phyloP scores from a whole-genome alignment of 2,888 invertebrate species.

The Mythimna vitellina region DNA sequence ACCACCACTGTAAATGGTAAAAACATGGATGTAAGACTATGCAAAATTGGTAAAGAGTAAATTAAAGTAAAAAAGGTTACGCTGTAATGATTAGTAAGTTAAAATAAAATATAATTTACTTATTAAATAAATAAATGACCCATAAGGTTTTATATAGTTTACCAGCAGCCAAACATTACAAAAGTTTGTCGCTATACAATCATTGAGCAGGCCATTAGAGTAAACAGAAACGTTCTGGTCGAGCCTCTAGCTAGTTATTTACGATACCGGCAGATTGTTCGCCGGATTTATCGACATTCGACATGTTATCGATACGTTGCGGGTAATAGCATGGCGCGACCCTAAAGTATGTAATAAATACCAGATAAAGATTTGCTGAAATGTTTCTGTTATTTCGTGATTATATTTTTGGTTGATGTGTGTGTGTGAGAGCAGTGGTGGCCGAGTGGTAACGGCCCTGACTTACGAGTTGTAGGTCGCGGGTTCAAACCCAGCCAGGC shows the following conservation, averaged over 20 bases:
- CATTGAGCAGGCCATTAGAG: slow-evolving; percentile 28
- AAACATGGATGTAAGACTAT: too few species aligned
- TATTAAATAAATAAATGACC: not conserved
- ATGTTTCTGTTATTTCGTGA: slow-evolving; percentile 26
- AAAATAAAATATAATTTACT: too few species aligned
- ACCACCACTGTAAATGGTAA: too few species aligned
- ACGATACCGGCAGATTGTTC: slow-evolving; percentile 49
- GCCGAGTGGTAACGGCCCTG: too few species aligned
- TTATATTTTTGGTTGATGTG: slow-evolving; percentile 14
- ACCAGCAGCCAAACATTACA: not conserved
- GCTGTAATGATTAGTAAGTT: too few species aligned
- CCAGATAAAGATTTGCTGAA: slow-evolving; percentile 40
- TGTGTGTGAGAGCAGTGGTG: too few species aligned
- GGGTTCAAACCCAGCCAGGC: too few species aligned
- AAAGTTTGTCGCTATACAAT: slow-evolving; percentile 21
- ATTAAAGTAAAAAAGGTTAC: not conserved
- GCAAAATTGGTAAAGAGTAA: too few species aligned
- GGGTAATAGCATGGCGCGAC: slow-evolving; percentile 47
- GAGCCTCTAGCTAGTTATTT: slow-evolving; percentile 40
- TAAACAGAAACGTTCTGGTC: slow-evolving; percentile 37
- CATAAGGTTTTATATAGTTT: not conserved
- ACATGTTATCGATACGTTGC: slow-evolving; percentile 63
- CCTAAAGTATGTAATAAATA: slow-evolving; percentile 51
- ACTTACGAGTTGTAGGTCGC: too few species aligned
- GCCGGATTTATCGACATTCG: slow-evolving; percentile 60